A percentile compares a stretch with the other conserved stretches of the same genome.
Conservation (phyloP, 1,140 invertebrate species). For the Apis dorsata region DNA sequence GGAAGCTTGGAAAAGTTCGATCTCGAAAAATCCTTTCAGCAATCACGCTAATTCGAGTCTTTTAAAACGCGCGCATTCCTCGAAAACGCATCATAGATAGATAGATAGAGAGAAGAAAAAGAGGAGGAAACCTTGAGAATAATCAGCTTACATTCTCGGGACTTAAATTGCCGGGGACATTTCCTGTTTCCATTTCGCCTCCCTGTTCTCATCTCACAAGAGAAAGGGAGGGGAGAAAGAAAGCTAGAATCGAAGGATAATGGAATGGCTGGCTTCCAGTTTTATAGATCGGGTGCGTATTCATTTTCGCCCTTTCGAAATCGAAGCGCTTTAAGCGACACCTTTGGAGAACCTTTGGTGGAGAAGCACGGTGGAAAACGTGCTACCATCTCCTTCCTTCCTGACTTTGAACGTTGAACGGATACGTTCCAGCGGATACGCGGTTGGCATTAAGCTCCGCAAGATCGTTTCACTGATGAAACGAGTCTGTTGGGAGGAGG, state of each 20-base stretch:
- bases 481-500: neutral
- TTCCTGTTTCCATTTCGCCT: constrained; percentile 6
- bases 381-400: neutral
- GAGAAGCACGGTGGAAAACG: too few species aligned
- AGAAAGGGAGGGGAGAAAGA: constrained; percentile 21
- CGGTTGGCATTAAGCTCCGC: constrained; percentile 28
- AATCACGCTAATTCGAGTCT: too few species aligned
- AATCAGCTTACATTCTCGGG: constrained; percentile 2
- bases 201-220: neutral
- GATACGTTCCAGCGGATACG: neutral
- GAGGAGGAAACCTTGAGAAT: neutral
- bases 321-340: constrained; percentile 19
- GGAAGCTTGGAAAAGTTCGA: too few species aligned
- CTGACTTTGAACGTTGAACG: constrained; percentile 35
- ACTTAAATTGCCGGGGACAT: too few species aligned
- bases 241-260: constrained; percentile 53
- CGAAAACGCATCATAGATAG: too few species aligned
- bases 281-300: constrained; percentile 57
- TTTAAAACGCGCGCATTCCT: too few species aligned
- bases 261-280: constrained; percentile 18
- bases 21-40: too few species aligned
- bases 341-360: neutral
- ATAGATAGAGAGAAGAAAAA: too few species aligned
- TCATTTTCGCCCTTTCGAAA: constrained; percentile 44
- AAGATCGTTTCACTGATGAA: constrained; percentile 42